Percentiles rank a stretch among this genome's conserved stretches.
These are phyloP conservation scores for Aurelia sp. DNA, from an alignment of 30 jellyfish, hydroid and myxozoan genomes.

Conservation along the genomic window DNA sequence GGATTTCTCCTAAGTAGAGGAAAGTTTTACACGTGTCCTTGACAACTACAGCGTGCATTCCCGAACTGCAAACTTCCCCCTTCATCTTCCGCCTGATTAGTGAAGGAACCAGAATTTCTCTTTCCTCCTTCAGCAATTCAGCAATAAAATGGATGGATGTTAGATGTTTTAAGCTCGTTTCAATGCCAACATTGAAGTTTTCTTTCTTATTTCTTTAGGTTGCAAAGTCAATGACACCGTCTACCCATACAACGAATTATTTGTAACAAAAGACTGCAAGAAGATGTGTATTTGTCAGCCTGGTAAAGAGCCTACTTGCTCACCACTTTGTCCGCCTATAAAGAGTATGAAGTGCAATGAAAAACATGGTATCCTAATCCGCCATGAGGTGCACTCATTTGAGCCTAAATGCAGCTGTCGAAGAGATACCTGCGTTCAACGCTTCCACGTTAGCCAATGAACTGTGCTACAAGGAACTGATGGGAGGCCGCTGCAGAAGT, in stretches of 20 bases:
- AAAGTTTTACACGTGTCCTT: too few relatives aligned
- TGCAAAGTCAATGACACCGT: slow-evolving; percentile 25
- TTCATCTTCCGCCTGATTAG: too few relatives aligned
- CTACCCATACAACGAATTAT: slow-evolving; percentile 49
- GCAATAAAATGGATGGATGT: too few relatives aligned
- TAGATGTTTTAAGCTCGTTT: too few relatives aligned
- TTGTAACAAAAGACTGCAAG: slow-evolving; percentile 57
- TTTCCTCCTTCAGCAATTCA: too few relatives aligned
- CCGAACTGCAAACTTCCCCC: too few relatives aligned
- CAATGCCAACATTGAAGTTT: too few relatives aligned
- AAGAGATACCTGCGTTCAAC: slow-evolving; percentile 50
- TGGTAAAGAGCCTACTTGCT: slow-evolving; percentile 32
- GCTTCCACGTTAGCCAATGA: neutral
- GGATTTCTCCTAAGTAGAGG: too few relatives aligned
- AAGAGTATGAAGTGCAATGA: slow-evolving; percentile 27
- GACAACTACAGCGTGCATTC: too few relatives aligned
- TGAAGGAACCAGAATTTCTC: too few relatives aligned
- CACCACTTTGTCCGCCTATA: slow-evolving; percentile 48
- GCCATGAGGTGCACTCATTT: slow-evolving; percentile 50
- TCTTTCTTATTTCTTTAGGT: neutral
- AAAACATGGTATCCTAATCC: slow-evolving; percentile 18
- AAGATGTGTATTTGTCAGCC: slow-evolving; percentile 49
- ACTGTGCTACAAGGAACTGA: neutral
- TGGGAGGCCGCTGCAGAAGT: neutral
- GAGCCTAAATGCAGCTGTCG: slow-evolving; percentile 57